Percentiles rank a stretch among this genome's conserved stretches.
phyloP scores from a whole-genome alignment of 2,797 vertebrate genomes.

The Tympanoctomys barrerae region DNA sequence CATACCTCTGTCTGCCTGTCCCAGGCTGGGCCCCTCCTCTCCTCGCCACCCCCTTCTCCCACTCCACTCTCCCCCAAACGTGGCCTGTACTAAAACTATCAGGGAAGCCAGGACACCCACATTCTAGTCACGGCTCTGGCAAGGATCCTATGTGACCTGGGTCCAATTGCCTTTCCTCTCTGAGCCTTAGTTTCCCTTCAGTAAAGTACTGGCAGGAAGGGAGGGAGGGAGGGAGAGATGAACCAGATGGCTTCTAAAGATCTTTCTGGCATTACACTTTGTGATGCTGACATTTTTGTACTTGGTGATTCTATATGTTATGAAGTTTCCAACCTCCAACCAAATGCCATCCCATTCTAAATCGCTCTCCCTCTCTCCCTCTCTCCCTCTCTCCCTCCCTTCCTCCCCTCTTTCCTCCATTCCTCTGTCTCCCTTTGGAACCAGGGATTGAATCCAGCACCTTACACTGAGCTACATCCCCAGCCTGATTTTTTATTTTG shows the following conservation, averaged over 20 bases:
- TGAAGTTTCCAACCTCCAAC: background rate
- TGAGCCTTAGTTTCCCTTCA: conserved; percentile 54
- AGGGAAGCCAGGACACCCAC: background rate
- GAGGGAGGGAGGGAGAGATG: no score
- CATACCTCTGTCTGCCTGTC: conserved; percentile 72
- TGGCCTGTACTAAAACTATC: background rate
- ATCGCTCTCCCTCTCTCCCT: background rate
- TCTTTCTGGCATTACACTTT: background rate
- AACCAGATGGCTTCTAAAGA: conserved; percentile 20
- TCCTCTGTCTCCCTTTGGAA: no score
- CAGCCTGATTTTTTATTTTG: background rate
- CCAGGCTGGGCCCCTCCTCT: background rate
- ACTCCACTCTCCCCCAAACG: background rate
- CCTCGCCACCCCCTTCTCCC: background rate
- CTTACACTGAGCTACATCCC: background rate
- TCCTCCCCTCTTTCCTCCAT: background rate
- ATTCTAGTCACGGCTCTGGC: background rate
- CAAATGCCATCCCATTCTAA: background rate
- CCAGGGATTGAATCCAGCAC: background rate
- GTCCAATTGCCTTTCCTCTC: background rate
- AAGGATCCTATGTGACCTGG: background rate
- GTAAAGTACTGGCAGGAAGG: background rate
- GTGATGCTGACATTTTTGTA: background rate
- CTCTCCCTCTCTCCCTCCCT: background rate
- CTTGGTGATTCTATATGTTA: background rate